A percentile compares a stretch with the other conserved stretches of the same genome.
Conservation (phyloP, 2,888 invertebrate genomes). For the Erebia epiphron region DNA sequence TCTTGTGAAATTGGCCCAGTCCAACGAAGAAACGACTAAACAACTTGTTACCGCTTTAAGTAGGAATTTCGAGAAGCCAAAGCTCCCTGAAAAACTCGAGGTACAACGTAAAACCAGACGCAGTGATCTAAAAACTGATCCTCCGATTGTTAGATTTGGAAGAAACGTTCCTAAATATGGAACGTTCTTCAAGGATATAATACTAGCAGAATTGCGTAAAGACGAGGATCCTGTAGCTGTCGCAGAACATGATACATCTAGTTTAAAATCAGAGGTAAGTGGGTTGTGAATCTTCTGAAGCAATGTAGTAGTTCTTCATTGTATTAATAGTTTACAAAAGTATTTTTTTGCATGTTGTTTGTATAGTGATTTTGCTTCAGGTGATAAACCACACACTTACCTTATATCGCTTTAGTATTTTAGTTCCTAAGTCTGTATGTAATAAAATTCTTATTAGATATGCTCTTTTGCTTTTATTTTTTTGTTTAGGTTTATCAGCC, state of each 20-base stretch:
- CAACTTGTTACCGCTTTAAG: conserved; percentile 54
- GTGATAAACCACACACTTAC: conserved; percentile 34
- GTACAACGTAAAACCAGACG: conserved; percentile 46
- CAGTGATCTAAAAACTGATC: conserved; percentile 44
- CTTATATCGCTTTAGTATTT: background rate
- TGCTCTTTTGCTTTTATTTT: conserved; percentile 8
- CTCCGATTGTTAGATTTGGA: conserved; percentile 53
- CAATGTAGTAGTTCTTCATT: conserved; percentile 1
- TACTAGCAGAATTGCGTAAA: conserved; percentile 48
- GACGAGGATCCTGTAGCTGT: conserved; percentile 53
- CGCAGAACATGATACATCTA: conserved; percentile 43
- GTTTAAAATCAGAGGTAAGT: conserved; percentile 43
- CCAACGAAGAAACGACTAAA: conserved; percentile 52
- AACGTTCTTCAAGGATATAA: conserved; percentile 53
- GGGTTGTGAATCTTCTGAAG: conserved; percentile 45
- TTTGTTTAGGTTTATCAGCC: background rate
- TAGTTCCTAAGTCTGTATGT: background rate
- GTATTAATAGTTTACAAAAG: background rate
- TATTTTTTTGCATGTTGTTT: background rate
- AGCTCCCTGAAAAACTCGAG: conserved; percentile 57
- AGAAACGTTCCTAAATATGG: conserved; percentile 60
- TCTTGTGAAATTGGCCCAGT: conserved; percentile 50
- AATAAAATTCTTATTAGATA: conserved; percentile 1
- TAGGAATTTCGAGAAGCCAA: conserved; percentile 48
- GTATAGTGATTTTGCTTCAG: conserved; percentile 26